Evolutionary conservation across 2,888 invertebrate species (phyloP).

Genomic region (Ichneumoninae sp.): DNA sequence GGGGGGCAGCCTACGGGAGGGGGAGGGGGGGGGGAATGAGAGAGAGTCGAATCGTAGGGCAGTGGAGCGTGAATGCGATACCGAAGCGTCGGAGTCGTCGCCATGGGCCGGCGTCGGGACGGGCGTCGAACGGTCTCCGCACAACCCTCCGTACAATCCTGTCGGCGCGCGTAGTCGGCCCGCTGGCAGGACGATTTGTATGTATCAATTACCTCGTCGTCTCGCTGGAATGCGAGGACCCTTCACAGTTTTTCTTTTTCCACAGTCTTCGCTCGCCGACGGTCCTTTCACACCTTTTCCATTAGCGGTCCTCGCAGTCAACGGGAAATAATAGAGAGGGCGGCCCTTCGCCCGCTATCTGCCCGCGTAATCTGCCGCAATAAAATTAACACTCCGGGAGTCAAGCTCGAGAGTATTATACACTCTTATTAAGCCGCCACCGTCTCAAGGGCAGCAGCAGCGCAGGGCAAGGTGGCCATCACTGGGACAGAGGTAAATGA

Average conservation of each 20-base stretch:
- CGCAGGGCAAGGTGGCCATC: not conserved
- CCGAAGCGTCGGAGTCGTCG: conserved; percentile 77
- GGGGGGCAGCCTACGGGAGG: conserved; percentile 50
- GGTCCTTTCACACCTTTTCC: conserved; percentile 47
- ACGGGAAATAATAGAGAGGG: not conserved
- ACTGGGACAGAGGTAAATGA: conserved; percentile 54
- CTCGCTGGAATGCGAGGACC: conserved; percentile 64
- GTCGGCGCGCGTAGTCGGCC: conserved; percentile 60
- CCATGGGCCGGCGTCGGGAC: conserved; percentile 73
- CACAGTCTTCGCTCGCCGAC: conserved; percentile 45
- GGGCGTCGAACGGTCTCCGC: conserved; percentile 48
- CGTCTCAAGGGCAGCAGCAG: not conserved
- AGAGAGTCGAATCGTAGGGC: conserved; percentile 69
- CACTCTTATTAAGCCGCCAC: not conserved
- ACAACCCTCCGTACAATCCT: conserved; percentile 53
- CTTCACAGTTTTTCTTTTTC: conserved; percentile 19
- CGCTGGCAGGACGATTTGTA: conserved; percentile 76
- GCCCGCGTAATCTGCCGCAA: conserved; percentile 11
- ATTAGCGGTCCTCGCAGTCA: conserved; percentile 3
- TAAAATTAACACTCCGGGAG: conserved; percentile 25
- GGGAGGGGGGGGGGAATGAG: conserved; percentile 48
- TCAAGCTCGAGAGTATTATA: not conserved
- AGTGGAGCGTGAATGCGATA: conserved; percentile 83
- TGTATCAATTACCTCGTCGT: conserved; percentile 78
- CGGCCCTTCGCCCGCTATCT: not conserved